These are phyloP conservation scores for Aptenodytes forsteri DNA, from an alignment of 2,113 vertebrate genomes.

Conservation along the genomic window DNA sequence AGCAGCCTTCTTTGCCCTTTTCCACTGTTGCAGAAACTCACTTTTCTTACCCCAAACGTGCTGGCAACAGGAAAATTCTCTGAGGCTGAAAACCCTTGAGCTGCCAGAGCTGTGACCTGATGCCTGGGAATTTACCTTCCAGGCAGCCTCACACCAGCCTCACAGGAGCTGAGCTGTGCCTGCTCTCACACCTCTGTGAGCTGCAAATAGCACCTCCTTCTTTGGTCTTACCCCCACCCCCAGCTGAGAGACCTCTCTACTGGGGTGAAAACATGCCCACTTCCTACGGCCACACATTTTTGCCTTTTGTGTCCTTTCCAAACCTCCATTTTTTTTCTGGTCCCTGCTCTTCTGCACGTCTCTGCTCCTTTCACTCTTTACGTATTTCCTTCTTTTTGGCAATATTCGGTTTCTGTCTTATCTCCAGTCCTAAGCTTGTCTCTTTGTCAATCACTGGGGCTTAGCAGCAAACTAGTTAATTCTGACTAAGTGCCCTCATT, in stretches of 20 bases:
- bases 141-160: background rate
- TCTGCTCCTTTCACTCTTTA: background rate
- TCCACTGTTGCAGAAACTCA: background rate
- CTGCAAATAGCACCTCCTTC: background rate
- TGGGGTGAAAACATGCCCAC: background rate
- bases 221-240: background rate
- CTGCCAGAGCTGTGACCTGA: background rate
- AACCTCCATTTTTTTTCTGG: background rate
- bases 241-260: background rate
- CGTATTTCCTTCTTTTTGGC: background rate
- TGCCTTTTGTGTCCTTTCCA: background rate
- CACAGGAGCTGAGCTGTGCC: background rate
- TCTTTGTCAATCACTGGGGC: background rate
- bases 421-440: background rate
- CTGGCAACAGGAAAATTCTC: background rate
- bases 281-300: background rate
- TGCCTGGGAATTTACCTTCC: background rate
- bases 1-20: background rate
- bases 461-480: background rate
- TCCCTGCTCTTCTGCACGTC: background rate
- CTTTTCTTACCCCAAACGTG: background rate
- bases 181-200: background rate
- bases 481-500: conserved; percentile 4
- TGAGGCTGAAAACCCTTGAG: background rate
- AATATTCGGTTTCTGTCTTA: background rate